phyloP scores from a whole-genome alignment of 1,140 invertebrate species.

The Bombus confusus region DNA sequence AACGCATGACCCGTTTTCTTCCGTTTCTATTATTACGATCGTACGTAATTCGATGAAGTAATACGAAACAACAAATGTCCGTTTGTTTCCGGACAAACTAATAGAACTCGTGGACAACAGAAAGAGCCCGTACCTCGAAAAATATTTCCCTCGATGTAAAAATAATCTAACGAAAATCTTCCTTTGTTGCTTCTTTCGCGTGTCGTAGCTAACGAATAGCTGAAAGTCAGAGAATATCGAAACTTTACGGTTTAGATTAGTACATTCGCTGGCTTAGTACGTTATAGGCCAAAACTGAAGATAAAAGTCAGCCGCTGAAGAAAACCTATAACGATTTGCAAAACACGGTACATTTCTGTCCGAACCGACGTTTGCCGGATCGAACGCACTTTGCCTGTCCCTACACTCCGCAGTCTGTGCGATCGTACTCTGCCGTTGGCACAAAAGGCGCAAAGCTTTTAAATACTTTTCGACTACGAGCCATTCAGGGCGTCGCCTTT shows the following conservation, averaged over 20 bases:
- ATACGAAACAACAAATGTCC: too few species aligned
- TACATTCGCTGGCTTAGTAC: too few species aligned
- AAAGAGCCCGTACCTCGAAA: accelerated
- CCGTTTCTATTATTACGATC: too few species aligned
- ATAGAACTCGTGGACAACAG: not conserved
- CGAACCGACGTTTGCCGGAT: not conserved
- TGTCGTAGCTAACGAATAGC: too few species aligned
- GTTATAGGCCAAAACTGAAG: not conserved
- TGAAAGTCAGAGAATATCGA: not conserved
- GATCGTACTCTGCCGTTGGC: not conserved
- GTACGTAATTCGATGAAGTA: too few species aligned
- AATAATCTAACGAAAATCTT: not conserved
- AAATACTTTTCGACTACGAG: constrained; percentile 8
- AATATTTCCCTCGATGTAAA: not conserved
- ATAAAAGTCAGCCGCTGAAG: not conserved
- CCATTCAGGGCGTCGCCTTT: constrained; percentile 21
- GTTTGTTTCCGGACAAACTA: too few species aligned
- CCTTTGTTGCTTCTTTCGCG: not conserved
- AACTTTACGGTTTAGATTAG: not conserved
- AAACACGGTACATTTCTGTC: not conserved
- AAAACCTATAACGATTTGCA: not conserved
- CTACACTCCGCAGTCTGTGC: not conserved
- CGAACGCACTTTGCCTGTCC: not conserved
- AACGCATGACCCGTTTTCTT: too few species aligned
- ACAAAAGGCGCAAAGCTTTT: constrained; percentile 19